These are phyloP conservation scores for Drosophila mayri DNA, from an alignment of 1,140 invertebrate species.

Conservation along the genomic window DNA sequence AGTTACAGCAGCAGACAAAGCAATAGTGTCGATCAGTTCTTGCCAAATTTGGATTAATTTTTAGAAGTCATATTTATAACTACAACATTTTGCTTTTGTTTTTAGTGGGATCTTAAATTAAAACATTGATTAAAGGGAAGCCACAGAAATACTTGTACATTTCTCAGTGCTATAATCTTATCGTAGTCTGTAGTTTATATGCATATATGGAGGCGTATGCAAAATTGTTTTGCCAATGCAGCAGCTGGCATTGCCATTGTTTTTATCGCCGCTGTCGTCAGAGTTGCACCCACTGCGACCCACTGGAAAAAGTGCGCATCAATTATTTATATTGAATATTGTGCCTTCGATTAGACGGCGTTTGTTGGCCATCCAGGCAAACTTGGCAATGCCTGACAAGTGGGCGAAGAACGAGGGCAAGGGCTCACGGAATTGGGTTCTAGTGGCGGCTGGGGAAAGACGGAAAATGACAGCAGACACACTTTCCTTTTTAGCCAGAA, in stretches of 20 bases:
- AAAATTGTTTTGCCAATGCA: slow-evolving; percentile 57
- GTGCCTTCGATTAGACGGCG: slow-evolving; percentile 70
- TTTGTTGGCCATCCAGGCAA: slow-evolving; percentile 54
- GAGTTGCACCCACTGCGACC: not conserved
- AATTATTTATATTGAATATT: slow-evolving; percentile 81
- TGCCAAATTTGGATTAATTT: not conserved
- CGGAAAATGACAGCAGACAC: slow-evolving; percentile 18
- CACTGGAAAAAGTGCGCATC: slow-evolving; percentile 55
- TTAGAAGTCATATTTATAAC: not conserved
- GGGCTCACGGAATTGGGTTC: slow-evolving; percentile 18
- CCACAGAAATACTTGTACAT: not conserved
- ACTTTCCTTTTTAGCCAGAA: slow-evolving; percentile 36
- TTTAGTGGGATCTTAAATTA: not conserved
- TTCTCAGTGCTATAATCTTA: not conserved
- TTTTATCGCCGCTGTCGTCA: slow-evolving; percentile 46
- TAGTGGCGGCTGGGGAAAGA: slow-evolving; percentile 1
- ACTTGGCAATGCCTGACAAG: slow-evolving; percentile 29
- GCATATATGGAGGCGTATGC: slow-evolving; percentile 16
- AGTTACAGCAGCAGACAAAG: not conserved
- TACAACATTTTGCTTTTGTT: no score
- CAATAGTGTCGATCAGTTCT: not conserved
- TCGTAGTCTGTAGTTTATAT: not conserved
- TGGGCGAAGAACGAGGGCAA: slow-evolving; percentile 40
- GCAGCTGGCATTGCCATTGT: slow-evolving; percentile 39
- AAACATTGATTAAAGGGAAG: not conserved